phyloP scores from a whole-genome alignment of 2,888 invertebrate species.

The Brachycybe producta region DNA sequence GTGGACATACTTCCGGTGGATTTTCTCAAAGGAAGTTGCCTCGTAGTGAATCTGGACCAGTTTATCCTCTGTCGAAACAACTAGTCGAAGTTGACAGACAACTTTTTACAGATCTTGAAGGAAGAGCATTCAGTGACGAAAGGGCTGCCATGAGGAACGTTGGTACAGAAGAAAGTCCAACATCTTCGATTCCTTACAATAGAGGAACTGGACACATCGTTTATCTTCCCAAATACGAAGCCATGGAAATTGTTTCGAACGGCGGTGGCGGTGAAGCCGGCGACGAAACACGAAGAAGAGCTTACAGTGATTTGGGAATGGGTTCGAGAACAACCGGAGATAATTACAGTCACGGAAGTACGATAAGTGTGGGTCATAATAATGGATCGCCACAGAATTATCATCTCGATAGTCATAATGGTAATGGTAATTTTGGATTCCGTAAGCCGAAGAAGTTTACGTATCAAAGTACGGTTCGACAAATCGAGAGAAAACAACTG shows the following conservation, averaged over 20 bases:
- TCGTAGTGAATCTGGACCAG: slow-evolving; percentile 14
- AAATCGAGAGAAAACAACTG: slow-evolving; percentile 57
- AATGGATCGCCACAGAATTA: too few relatives aligned
- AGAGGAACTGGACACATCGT: slow-evolving; percentile 48
- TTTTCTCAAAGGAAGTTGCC: slow-evolving; percentile 1
- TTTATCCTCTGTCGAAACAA: neutral
- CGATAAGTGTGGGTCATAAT: neutral
- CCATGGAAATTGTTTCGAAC: slow-evolving; percentile 23
- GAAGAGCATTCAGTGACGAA: slow-evolving; percentile 5
- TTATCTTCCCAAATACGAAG: slow-evolving; percentile 52
- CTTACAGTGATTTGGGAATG: slow-evolving; percentile 16
- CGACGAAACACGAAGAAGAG: neutral
- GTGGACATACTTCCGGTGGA: neutral
- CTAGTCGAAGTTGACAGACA: neutral
- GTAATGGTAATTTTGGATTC: neutral
- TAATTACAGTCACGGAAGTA: neutral
- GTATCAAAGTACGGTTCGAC: slow-evolving; percentile 71
- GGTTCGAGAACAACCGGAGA: neutral
- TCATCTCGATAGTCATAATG: too few relatives aligned
- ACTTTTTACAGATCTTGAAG: slow-evolving; percentile 14
- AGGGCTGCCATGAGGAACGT: slow-evolving; percentile 17
- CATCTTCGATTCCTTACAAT: slow-evolving; percentile 34
- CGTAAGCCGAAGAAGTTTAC: slow-evolving; percentile 51
- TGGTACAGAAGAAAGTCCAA: slow-evolving; percentile 25
- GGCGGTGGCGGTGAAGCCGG: neutral